Evolutionary conservation across 2,888 invertebrate genomes (phyloP), one percentile per base, ranked within the genome.

Genomic region (Eledone cirrhosa): DNA sequence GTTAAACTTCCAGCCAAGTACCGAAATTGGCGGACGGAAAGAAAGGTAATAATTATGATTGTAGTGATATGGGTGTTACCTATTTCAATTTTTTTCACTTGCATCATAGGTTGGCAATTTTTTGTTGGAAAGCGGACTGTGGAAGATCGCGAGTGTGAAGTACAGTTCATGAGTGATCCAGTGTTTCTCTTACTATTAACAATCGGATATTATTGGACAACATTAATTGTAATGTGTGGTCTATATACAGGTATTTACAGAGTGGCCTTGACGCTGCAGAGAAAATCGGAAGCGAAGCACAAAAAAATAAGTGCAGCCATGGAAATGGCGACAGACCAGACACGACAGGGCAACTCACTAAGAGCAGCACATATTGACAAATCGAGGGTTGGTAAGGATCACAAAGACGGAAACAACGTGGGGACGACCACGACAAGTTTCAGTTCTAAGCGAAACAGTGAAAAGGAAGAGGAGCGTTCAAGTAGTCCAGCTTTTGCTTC

Each of bases 31-130:
- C 93, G 98, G 78, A 98, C 98, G 7, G 96, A 97, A 88, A 94
- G 94, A 82, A 94, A 96, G 85, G 98, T 98, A 22, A 94, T 97
- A 81, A 95, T 95, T 93, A 97, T 98, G 96, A 96, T 98, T 1
- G 95, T 96, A 7, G 94, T 97, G 72, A 98, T 97, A 0, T 99
- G 98, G 98, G 95, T 98, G 78, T 95, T 99, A 85, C 99, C 99
- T 75, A 96, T 97, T 0, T 92, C 98, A 80, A 92, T 99, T 16
- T 99, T 99, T 92, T 99, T 99, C 91, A 97, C 97, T 84, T 97
- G 97, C 82, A 99, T 99, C 85, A 98, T 99, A 89, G 99, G 99
- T 69, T 99, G 99, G 98, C 98, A 98, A 89, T 97, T 97, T 90
- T 99, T 99, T 89, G 95, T 97, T 74, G 98, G 98, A 29, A 95